These are phyloP conservation scores for Coluber constrictor DNA, from an alignment of 2,797 vertebrate species.

Conservation along the genomic window DNA sequence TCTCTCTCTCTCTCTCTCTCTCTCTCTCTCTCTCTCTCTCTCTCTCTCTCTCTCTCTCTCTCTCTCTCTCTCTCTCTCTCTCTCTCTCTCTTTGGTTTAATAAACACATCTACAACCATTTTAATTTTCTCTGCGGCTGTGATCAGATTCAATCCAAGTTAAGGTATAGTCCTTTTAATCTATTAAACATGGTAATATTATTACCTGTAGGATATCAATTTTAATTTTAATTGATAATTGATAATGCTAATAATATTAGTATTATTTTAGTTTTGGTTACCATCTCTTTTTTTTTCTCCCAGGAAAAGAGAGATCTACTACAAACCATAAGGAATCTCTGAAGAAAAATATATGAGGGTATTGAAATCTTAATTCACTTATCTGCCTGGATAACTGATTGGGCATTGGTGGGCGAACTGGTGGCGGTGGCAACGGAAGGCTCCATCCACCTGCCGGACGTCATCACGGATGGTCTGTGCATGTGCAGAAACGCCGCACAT, in stretches of 20 bases:
- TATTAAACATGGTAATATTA: constrained; percentile 40
- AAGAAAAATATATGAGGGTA: not conserved
- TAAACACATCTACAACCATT: constrained; percentile 2
- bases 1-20: constrained; percentile 19
- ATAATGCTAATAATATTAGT: not conserved
- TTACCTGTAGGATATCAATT: not conserved
- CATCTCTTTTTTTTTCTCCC: not conserved
- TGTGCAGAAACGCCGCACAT: no score
- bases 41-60: no score
- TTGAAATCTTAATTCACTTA: not conserved
- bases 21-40: not conserved
- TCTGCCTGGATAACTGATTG: not conserved
- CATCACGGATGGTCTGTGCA: no score
- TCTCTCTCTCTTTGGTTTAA: constrained; percentile 51
- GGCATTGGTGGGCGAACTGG: not conserved
- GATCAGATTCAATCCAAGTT: constrained; percentile 57
- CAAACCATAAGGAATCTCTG: constrained; percentile 22
- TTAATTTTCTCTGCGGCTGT: constrained; percentile 58
- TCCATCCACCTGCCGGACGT: no score
- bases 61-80: no score
- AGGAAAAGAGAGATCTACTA: not conserved
- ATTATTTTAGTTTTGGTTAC: not conserved
- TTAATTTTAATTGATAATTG: constrained; percentile 48
- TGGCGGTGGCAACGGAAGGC: no score
- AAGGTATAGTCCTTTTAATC: constrained; percentile 37